Base-by-base conservation (phyloP, 2,113 vertebrate species). In the Junco hyemalis region DNA sequence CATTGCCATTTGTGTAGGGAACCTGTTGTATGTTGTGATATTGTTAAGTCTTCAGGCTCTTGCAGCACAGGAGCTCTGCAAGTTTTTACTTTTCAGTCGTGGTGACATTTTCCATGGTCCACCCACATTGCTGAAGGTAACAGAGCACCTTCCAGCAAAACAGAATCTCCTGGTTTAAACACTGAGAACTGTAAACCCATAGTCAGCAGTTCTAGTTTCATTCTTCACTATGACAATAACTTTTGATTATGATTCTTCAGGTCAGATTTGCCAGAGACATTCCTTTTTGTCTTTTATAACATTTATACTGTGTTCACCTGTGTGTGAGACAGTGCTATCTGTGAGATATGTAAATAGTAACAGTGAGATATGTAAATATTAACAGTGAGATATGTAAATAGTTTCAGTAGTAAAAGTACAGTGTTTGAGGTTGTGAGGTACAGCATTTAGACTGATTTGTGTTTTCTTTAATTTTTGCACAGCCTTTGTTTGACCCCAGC, bases 401-500 rank as follows among this genome's bases (percentile, higher is more conserved):
- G 3, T 5, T 61, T 94, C 40, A 29, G 59, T 70, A 57, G 20
- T 35, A 31, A 60, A 80, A 92, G 23, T 23, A 26, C 11, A 51
- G 10, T 53, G 22, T 66, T 78, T 38, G 65, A 60, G 29, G 56
- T 74, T 48, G 33, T 80, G 77, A 90, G 36, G 35, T 85, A 33
- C 24, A 81, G 33, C 12, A 26, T 72, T 92, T 70, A 38, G 51
- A 36, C 40, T 66, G 28, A 74, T 8, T 35, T 72, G 18, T 63
- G 20, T 42, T 91, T 95, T 95, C 28, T 71, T 60, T 78, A 29
- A 45, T 60, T 72, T 88, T 90, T 38, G 60, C 24, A 66, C 72
- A 99, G 99, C 98, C 99, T 54, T 97, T 99, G 51, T 98, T 99
- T 96, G 99, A 99, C 90, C 99, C 99, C 38, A 99, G 99, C 98